Conservation (phyloP, 2,113 vertebrate species). For the Zosterops pallidus region DNA sequence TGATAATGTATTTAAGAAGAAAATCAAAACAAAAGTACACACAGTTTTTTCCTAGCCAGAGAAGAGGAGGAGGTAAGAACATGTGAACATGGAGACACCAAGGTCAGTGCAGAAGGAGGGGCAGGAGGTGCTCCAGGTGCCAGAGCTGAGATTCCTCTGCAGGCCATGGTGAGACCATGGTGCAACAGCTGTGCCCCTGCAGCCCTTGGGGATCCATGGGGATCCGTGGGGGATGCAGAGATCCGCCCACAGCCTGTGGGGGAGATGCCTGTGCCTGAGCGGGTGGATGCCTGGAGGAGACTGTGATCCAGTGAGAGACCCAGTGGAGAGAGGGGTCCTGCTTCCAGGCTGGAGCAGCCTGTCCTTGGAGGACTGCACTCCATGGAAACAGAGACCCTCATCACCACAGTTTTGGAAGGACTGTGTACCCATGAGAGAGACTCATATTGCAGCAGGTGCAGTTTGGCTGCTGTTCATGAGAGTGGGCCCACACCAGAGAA, state of each 20-base stretch:
- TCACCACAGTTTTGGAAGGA: not conserved
- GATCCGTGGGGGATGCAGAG: not conserved
- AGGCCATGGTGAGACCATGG: not conserved
- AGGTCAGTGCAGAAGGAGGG: not conserved
- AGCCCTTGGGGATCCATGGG: too few species aligned
- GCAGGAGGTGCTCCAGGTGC: too few species aligned
- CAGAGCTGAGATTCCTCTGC: accelerated
- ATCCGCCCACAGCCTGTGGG: too few species aligned
- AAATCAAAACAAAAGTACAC: not conserved
- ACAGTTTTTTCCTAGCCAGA: not conserved
- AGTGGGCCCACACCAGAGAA: accelerated
- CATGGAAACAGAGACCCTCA: accelerated
- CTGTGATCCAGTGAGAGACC: not conserved
- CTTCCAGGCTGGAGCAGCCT: not conserved
- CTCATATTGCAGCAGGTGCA: not conserved
- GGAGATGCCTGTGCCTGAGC: accelerated
- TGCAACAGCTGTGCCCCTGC: not conserved
- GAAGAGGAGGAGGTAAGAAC: too few species aligned
- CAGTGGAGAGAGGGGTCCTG: not conserved
- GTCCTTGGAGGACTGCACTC: not conserved
- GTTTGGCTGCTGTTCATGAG: not conserved
- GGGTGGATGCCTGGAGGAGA: not conserved
- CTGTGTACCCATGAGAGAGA: accelerated
- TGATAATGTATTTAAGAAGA: too few species aligned
- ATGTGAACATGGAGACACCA: not conserved